Base-by-base conservation (phyloP, 2,113 vertebrate genomes). In the Lagopus leucura region DNA sequence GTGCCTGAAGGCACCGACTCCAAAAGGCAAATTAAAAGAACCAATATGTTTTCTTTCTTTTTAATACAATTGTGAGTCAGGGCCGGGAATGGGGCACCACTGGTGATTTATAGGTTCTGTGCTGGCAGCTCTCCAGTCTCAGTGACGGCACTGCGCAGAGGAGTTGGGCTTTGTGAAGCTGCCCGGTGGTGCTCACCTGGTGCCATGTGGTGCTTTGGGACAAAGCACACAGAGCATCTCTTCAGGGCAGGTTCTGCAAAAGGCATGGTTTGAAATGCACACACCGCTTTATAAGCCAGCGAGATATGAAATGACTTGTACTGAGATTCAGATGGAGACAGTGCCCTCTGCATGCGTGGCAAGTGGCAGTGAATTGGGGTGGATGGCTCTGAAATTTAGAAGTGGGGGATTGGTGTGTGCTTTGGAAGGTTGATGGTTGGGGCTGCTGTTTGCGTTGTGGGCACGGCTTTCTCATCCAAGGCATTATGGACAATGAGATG, bases 11-110 rank as follows among this genome's bases (percentile, higher is more conserved):
- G 91, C 91, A 88, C 83, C 88, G 65, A 38, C 86, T 94, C 90
- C 80, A 90, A 95, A 77, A 94, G 90, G 88, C 82, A 88, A 77
- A 72, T 96, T 97, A 92, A 86, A 91, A 95, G 61, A 92, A 91
- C 85, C 65, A 91, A 94, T 92, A 77, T 88, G 79, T 48, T 83
- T 88, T 91, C 80, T 79, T 92, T 90, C 80, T 92, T 91, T 83
- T 67, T 81, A 91, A 94, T 91, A 92, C 94, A 92, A 92, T 91
- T 88, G 85, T 40, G 60, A 90, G 80, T 91, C 93, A 88, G 76
- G 47, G 73, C 93, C 1, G 3, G 69, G 76, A 91, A 55, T 13
- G 28, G 71, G 67, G 38, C 22, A 79, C 27, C 14, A 19, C 67
- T 95, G 57, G 86, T 90, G 90, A 86, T 96, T 95, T 95, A 83